Percentiles rank a stretch among this genome's conserved stretches.
Conservation (phyloP, 2,888 invertebrate genomes). For the Cephus pygmeus region DNA sequence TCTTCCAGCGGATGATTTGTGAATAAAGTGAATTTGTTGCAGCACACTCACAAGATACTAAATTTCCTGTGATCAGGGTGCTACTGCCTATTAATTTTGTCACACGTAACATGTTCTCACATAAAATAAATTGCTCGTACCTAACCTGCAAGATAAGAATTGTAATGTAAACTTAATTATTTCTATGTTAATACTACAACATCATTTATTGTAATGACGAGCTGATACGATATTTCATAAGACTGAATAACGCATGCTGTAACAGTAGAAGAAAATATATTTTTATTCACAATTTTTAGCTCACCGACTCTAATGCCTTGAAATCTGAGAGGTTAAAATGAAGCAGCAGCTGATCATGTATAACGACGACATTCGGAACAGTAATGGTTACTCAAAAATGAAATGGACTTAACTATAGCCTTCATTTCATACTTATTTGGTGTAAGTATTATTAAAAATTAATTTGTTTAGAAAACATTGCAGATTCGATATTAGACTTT, state of each 20-base stretch:
- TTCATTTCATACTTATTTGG: neutral
- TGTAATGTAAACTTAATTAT: neutral
- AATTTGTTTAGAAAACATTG: neutral
- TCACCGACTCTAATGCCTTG: neutral
- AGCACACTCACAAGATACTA: slow-evolving; percentile 1
- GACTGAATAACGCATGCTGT: neutral
- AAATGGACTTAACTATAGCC: neutral
- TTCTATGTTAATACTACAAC: neutral
- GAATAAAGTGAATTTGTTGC: slow-evolving; percentile 29
- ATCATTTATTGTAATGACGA: neutral
- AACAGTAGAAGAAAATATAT: neutral
- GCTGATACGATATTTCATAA: neutral
- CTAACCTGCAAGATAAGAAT: neutral
- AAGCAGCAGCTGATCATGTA: neutral
- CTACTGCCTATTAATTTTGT: slow-evolving; percentile 6
- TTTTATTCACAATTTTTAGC: neutral
- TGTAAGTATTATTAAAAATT: too few species aligned
- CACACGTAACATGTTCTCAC: slow-evolving; percentile 13
- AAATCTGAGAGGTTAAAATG: neutral
- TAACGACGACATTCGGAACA: neutral
- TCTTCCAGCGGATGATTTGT: slow-evolving; percentile 69
- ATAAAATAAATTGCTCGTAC: neutral
- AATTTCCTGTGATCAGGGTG: slow-evolving; percentile 13
- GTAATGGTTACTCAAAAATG: neutral
- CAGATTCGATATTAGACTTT: neutral